phyloP scores from a whole-genome alignment of 1,140 invertebrate species.

The Drosophila trapezifrons region DNA sequence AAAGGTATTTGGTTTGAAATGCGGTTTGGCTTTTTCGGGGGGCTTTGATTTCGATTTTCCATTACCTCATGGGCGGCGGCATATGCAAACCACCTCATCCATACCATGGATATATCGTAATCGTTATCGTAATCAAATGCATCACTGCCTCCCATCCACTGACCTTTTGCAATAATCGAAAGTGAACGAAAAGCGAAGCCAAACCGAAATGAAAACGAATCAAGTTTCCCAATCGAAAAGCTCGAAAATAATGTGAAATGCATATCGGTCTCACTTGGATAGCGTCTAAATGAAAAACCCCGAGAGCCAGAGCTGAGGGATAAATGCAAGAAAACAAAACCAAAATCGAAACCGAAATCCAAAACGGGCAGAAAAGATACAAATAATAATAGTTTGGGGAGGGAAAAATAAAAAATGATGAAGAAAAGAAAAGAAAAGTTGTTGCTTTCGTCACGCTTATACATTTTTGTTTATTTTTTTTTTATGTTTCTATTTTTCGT shows the following conservation, averaged over 20 bases:
- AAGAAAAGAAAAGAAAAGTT: slow-evolving; percentile 59
- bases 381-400: slow-evolving; percentile 28
- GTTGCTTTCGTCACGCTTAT: slow-evolving; percentile 68
- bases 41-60: slow-evolving; percentile 9
- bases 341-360: not conserved
- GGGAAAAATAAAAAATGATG: not conserved
- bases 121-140: slow-evolving; percentile 53
- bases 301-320: not conserved
- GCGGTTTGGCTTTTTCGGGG: not conserved
- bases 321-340: not conserved
- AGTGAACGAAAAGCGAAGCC: slow-evolving; percentile 47
- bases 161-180: slow-evolving; percentile 76
- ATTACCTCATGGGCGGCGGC: not conserved
- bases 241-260: slow-evolving; percentile 63
- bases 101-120: slow-evolving; percentile 24
- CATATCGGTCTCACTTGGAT: slow-evolving; percentile 65
- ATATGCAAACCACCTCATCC: slow-evolving; percentile 15
- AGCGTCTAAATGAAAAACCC: slow-evolving; percentile 66
- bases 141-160: slow-evolving; percentile 33
- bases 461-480: slow-evolving; percentile 27
- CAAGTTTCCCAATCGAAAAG: slow-evolving; percentile 48
- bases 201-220: slow-evolving; percentile 24
- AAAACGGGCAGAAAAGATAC: slow-evolving; percentile 35
- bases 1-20: slow-evolving; percentile 33
- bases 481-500: slow-evolving; percentile 32